Percentiles rank a stretch among this genome's conserved stretches.
phyloP scores from a whole-genome alignment of 2,113 vertebrate species.

The Chlorodrepanis virens region DNA sequence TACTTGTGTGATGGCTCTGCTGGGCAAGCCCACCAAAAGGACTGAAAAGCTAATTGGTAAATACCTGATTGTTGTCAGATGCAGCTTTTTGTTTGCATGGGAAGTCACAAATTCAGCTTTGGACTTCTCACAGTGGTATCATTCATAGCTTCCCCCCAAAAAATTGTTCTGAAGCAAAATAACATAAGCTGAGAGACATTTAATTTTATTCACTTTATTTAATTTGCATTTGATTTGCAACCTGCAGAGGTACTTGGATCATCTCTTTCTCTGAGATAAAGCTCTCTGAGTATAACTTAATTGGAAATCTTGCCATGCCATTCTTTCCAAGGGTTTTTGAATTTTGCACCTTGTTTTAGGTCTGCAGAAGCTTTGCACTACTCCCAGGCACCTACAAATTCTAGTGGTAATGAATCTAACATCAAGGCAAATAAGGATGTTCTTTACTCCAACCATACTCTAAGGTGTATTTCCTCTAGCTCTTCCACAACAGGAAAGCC shows the following conservation, averaged over 20 bases:
- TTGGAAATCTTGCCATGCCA: neutral
- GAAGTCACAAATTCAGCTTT: neutral
- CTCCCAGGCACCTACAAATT: neutral
- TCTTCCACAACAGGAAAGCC: neutral
- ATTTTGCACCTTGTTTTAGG: neutral
- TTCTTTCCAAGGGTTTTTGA: neutral
- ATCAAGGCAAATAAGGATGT: neutral
- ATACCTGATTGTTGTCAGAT: neutral
- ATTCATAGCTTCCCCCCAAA: neutral
- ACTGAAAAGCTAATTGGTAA: neutral
- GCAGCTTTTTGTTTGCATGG: neutral
- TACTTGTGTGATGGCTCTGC: neutral
- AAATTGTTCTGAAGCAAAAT: neutral
- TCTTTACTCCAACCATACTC: neutral
- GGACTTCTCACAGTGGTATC: neutral
- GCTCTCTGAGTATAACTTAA: neutral
- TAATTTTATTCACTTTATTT: neutral
- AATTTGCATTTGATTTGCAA: neutral
- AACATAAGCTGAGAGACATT: neutral
- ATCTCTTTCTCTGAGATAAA: neutral
- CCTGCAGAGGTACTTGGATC: neutral
- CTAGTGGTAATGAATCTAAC: neutral
- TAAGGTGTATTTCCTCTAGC: neutral
- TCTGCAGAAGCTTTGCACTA: neutral
- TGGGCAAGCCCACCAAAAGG: neutral